phyloP scores from a whole-genome alignment of 2,113 vertebrate genomes.

The Dolichotis patagonum region DNA sequence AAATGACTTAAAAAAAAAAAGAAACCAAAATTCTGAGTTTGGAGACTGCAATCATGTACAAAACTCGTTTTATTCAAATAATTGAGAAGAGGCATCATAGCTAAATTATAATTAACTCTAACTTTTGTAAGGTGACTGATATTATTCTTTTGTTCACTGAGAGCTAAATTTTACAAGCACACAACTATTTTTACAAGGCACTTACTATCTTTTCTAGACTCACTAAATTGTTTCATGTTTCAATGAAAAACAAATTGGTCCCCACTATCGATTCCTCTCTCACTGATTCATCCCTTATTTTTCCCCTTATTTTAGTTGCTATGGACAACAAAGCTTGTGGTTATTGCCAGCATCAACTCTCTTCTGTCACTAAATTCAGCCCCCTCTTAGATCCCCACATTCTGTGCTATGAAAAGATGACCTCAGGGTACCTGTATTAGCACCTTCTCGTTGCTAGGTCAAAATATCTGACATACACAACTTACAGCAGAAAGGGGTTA shows the following conservation, averaged over 20 bases:
- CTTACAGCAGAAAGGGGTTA: not conserved
- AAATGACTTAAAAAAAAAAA: not conserved
- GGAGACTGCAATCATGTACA: not conserved
- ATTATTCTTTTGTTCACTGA: not conserved
- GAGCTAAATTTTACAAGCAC: not conserved
- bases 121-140: not conserved
- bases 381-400: not conserved
- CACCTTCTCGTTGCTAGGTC: not conserved
- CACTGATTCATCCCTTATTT: not conserved
- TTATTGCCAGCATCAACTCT: not conserved
- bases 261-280: not conserved
- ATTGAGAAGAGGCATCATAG: not conserved
- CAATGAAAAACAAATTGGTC: not conserved
- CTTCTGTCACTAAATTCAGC: not conserved
- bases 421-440: not conserved
- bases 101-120: not conserved
- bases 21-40: not conserved
- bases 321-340: not conserved
- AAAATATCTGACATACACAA: not conserved
- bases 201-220: not conserved
- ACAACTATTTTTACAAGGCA: not conserved
- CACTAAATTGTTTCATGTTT: not conserved
- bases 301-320: not conserved
- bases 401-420: not conserved
- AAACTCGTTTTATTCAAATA: not conserved